Conservation (phyloP, 2,113 vertebrate species). For the Sinosuthora webbiana region DNA sequence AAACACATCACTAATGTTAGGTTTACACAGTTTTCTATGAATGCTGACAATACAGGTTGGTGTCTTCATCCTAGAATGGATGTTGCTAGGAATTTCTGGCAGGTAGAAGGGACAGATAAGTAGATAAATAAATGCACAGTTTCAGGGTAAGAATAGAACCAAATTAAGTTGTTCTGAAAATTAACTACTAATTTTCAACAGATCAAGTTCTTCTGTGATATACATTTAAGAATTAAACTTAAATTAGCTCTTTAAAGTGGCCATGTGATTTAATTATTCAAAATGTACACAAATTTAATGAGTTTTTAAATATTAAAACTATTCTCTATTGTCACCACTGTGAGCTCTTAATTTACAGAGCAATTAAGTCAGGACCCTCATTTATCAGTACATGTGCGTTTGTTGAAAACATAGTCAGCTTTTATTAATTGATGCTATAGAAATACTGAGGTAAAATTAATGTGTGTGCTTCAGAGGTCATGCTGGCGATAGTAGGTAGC, state of each 20-base stretch:
- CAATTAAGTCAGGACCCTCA: conserved; percentile 97
- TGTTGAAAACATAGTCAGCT: conserved; percentile 91
- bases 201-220: conserved; percentile 64
- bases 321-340: conserved; percentile 87
- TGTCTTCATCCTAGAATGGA: not conserved
- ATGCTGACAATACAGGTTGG: not conserved
- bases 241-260: conserved; percentile 77
- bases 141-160: conserved; percentile 11
- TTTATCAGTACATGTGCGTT: conserved; percentile 95
- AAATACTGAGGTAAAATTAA: conserved; percentile 93
- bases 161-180: conserved; percentile 53
- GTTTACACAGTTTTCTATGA: not conserved
- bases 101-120: not conserved
- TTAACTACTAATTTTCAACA: conserved; percentile 44
- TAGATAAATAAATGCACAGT: not conserved
- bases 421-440: conserved; percentile 96
- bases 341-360: conserved; percentile 99
- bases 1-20: not conserved
- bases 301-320: conserved; percentile 99
- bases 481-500: conserved; percentile 73
- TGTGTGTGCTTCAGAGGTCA: conserved; percentile 89
- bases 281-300: conserved; percentile 90
- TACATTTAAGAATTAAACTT: conserved; percentile 77
- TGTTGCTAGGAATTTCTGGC: not conserved
- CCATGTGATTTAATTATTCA: conserved; percentile 82